Evolutionary conservation across 2,113 vertebrate genomes (phyloP).

Genomic region (Herpetotheres cachinnans): DNA sequence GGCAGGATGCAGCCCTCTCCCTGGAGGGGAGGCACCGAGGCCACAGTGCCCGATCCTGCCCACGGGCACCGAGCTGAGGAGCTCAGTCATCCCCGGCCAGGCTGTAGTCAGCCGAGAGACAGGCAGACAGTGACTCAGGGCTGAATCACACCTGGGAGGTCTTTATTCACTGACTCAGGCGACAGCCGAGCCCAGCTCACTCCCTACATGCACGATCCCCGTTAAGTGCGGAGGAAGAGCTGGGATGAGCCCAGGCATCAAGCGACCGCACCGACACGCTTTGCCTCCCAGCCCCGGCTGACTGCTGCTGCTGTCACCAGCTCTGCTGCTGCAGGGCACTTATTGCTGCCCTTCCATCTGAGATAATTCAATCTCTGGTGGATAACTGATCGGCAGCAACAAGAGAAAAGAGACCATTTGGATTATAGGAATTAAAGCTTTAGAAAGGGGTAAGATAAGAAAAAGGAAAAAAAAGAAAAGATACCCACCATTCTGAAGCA

Average conservation of each 20-base stretch:
- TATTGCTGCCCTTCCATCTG: background rate
- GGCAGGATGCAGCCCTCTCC: background rate
- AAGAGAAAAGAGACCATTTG: background rate
- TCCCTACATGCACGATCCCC: fast-evolving
- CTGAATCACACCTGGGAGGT: background rate
- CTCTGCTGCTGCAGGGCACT: background rate
- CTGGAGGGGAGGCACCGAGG: fast-evolving
- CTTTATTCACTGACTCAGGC: background rate
- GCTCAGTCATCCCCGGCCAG: background rate
- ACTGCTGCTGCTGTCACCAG: background rate
- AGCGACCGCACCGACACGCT: fast-evolving
- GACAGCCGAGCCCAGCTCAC: background rate
- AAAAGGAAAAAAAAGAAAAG: background rate
- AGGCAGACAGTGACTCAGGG: background rate
- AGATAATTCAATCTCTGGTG: background rate
- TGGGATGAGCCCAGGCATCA: background rate
- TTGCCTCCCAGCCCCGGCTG: background rate
- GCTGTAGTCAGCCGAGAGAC: background rate
- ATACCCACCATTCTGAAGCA: background rate
- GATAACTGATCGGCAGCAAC: background rate
- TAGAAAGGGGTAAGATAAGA: background rate
- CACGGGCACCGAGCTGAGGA: fast-evolving
- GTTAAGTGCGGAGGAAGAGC: fast-evolving
- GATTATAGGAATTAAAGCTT: background rate
- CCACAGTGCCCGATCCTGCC: background rate